Conservation (phyloP, 2,797 vertebrate species). For the Gallinago stenura region DNA sequence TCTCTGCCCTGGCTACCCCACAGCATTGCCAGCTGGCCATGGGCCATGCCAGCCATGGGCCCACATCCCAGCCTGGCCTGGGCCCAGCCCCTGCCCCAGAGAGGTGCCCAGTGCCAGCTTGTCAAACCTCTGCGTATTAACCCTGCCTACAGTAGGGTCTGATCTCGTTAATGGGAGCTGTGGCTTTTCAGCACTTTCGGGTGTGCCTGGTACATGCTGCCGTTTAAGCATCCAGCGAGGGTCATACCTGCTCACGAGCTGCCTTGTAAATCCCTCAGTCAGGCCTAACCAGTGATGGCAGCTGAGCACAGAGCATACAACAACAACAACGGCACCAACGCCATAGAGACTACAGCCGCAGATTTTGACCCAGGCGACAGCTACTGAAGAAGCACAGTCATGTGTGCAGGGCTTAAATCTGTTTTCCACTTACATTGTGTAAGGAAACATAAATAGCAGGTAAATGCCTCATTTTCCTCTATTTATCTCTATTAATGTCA, state of each 20-base stretch:
- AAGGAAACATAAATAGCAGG: background rate
- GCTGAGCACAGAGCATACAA: background rate
- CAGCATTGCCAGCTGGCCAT: background rate
- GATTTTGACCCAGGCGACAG: background rate
- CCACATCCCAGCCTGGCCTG: background rate
- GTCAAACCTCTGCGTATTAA: background rate
- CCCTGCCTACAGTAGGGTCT: background rate
- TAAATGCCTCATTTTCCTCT: background rate
- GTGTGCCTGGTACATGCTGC: background rate
- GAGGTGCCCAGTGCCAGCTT: too few species aligned
- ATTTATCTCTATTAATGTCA: background rate
- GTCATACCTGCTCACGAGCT: background rate
- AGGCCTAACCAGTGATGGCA: background rate
- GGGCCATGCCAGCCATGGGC: too few species aligned
- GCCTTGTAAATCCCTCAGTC: background rate
- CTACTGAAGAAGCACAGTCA: background rate
- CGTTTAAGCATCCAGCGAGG: background rate
- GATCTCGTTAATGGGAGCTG: background rate
- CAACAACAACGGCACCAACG: background rate
- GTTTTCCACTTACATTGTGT: background rate
- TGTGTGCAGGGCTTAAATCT: background rate
- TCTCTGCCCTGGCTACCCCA: background rate
- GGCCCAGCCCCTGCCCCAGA: background rate
- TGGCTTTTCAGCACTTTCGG: background rate
- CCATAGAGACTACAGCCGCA: accelerated